Base-by-base conservation (phyloP, 2,113 vertebrate species). In the Lepus americanus region DNA sequence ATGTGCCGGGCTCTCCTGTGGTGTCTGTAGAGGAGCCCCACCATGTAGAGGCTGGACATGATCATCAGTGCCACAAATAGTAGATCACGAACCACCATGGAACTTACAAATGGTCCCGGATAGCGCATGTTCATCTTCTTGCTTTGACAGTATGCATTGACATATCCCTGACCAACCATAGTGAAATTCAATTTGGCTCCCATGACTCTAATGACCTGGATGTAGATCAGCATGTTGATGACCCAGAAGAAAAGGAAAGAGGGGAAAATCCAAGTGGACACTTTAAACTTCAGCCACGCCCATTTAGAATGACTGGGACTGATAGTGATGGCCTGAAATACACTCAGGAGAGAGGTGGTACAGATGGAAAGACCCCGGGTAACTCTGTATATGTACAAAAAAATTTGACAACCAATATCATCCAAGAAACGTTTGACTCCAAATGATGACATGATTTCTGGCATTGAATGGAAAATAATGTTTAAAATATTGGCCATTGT, bases 51-150 rank as follows among this genome's bases (percentile, higher is more conserved):
- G 16, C 89, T 92, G 69, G 85, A 84, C n/a, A 64, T 33, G 8
- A 85, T 22, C 73, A 66, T 79, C 31, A 95, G 55, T 33, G 20
- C 12, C 88, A 90, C n/a, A 73, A 86, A 55, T 11, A 86, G 19
- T 1, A 85, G n/a, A 33, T 72, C 85, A 13, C 2, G 44, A 44
- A 29, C n/a, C 5, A 88, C 0, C 0, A 83, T 3, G 9, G 1
- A 9, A 27, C 23, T 78, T 13, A 70, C 0, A 63, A 19, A 79
- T 31, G 39, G 39, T 39, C 39, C 39, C 5, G 39, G 39, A 39
- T 39, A 39, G 39, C 5, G 39, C 39, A 39, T 39, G 39, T 39
- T 39, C 39, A 39, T 39, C 39, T 39, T 39, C 39, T 39, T 39
- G 39, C 39, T 39, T 39, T 39, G 39, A 39, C 73, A 90, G 20